Conservation (phyloP, 2,888 invertebrate genomes). For the Cosmia pyralina region DNA sequence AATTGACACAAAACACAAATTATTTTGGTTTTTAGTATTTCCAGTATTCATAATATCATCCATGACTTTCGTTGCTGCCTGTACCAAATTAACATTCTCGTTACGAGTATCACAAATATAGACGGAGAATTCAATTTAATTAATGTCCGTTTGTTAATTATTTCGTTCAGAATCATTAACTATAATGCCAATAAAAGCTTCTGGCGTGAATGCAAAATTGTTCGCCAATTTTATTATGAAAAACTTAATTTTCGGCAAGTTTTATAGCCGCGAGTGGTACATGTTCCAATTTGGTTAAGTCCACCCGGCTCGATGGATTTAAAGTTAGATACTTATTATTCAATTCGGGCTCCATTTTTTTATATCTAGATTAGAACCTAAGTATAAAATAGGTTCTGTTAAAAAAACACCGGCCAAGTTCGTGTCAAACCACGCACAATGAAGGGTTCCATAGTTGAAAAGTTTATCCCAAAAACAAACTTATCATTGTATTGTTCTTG, state of each 20-base stretch:
- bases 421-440: too few relatives aligned
- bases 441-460: too few relatives aligned
- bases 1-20: neutral
- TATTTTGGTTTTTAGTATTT: neutral
- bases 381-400: neutral
- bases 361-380: neutral
- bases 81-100: conserved; percentile 39
- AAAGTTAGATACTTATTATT: neutral
- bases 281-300: conserved; percentile 13
- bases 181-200: conserved; percentile 48
- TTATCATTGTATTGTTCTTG: too few relatives aligned
- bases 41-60: neutral
- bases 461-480: too few relatives aligned
- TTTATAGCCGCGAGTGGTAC: conserved; percentile 10
- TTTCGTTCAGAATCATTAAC: conserved; percentile 58
- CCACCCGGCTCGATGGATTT: neutral
- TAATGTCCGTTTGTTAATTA: conserved; percentile 55
- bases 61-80: neutral
- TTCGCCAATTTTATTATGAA: conserved; percentile 27
- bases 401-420: too few relatives aligned
- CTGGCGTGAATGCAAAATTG: conserved; percentile 36
- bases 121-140: conserved; percentile 52
- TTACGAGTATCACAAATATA: conserved; percentile 37
- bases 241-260: conserved; percentile 28
- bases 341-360: neutral